Evolutionary conservation across 2,797 vertebrate species (phyloP).

Genomic region (Hippoglossus hippoglossus): DNA sequence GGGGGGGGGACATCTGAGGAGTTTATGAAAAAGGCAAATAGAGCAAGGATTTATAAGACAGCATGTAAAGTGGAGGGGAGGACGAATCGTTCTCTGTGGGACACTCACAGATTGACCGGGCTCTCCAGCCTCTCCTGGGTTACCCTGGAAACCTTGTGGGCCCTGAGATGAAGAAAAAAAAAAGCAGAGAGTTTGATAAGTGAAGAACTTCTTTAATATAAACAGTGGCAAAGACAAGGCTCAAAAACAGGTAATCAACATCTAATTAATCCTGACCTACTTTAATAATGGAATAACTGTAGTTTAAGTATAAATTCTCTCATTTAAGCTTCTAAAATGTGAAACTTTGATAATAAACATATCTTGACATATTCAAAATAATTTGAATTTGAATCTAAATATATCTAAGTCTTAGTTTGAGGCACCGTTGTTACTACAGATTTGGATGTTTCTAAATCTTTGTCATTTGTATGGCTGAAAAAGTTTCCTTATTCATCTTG

Average conservation of each 20-base stretch:
- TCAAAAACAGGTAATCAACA: background rate
- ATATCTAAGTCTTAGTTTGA: no score
- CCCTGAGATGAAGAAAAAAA: conserved; percentile 83
- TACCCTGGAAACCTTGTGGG: conserved; percentile 98
- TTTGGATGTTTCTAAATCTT: background rate
- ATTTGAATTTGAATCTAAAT: no score
- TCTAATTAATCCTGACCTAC: background rate
- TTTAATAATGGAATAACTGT: background rate
- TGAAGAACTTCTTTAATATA: background rate
- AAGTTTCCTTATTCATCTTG: no score
- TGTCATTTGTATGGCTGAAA: no score
- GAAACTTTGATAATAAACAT: background rate
- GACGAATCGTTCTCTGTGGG: background rate
- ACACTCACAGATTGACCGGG: conserved; percentile 92
- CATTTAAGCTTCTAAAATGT: background rate
- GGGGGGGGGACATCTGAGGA: background rate
- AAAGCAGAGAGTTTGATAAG: conserved; percentile 4
- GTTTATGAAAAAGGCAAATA: background rate
- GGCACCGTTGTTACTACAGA: no score
- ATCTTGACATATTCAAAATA: no score
- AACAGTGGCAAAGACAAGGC: background rate
- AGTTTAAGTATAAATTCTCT: background rate
- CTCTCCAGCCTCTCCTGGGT: conserved; percentile 94
- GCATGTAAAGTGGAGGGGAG: background rate
- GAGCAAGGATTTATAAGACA: conserved; percentile 3